Evolutionary conservation across 1,140 invertebrate genomes (phyloP).

Genomic region (Cylas formicarius): DNA sequence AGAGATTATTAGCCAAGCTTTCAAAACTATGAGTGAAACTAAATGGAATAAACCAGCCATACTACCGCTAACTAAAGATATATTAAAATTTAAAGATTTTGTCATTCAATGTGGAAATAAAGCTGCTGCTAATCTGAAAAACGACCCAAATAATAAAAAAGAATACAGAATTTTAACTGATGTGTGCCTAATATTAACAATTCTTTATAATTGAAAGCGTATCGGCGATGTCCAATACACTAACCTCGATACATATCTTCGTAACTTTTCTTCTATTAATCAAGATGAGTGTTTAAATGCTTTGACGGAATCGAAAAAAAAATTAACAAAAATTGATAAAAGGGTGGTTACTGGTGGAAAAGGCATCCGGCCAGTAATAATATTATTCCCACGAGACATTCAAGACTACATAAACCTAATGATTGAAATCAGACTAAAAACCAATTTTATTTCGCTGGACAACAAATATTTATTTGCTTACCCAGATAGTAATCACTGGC

Average conservation of each 20-base stretch:
- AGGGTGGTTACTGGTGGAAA: conserved; percentile 24
- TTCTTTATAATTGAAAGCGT: conserved; percentile 27
- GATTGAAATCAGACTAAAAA: conserved; percentile 10
- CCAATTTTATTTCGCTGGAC: neutral
- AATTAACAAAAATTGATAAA: conserved; percentile 20
- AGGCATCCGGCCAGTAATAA: conserved; percentile 21
- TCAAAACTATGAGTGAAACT: conserved; percentile 23
- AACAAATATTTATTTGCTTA: conserved; percentile 18
- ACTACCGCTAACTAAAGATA: conserved; percentile 23
- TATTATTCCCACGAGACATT: conserved; percentile 21
- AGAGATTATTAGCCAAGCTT: conserved; percentile 20
- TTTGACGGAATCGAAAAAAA: conserved; percentile 16
- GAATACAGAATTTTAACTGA: conserved; percentile 21
- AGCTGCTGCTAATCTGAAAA: conserved; percentile 5
- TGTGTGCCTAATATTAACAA: conserved; percentile 17
- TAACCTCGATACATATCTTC: conserved; percentile 17
- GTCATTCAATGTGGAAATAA: conserved; percentile 13
- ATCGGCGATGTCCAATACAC: conserved; percentile 29
- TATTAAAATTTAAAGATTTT: conserved; percentile 23
- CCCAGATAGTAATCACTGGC: conserved; percentile 9
- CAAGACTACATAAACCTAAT: conserved; percentile 15
- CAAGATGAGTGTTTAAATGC: conserved; percentile 18
- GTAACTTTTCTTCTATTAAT: neutral
- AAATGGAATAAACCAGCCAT: conserved; percentile 21
- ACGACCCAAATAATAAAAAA: conserved; percentile 10